Base-by-base conservation (phyloP, 2,113 vertebrate species). In the Hystrix cristata region DNA sequence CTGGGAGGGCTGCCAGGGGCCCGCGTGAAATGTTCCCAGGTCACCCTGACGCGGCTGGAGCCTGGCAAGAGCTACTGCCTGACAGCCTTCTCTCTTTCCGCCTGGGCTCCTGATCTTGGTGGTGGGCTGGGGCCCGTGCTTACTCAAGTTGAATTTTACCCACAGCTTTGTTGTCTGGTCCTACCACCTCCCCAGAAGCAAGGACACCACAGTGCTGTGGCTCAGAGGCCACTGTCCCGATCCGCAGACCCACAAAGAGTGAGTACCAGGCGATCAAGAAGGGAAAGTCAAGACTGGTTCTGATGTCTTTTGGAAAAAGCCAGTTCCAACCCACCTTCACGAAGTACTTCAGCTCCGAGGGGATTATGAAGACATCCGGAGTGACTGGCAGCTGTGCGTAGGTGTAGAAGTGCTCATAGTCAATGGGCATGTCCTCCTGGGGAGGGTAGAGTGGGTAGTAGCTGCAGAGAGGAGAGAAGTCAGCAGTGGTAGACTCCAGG, bases 381-480 rank as follows among this genome's bases (percentile, higher is more conserved):
- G 99, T 99, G 97, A 99, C 87, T 0, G 98, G 98, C 92, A 99
- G 98, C 88, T 98, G 98, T 1, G 98, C 98, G 0, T 98, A 98
- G 10, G 89, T 74, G 94, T 98, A 99, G 95, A 99, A 98, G 31
- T 90, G 98, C 97, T 99, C 99, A 1, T 99, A 99, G 97, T 99
- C 99, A 12, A 99, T 97, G 90, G 99, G 99, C 46, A 99, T 96
- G 74, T 99, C 99, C 64, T 99, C 99, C 1, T 98, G 98, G 0
- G 99, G 99, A 0, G 99, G 99, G 97, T 99, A 99, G 51, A 99
- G 98, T 0, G 99, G 99, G 98, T 99, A 99, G 97, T 99, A 99
- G 96, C 99, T 99, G 93, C 7, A 84, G 9, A 34, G 60, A 48
- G 0, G 25, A 71, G 7, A 55, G 8, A 43, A 3, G 60, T 59